A percentile compares a stretch with the other conserved stretches of the same genome.
phyloP scores from a whole-genome alignment of 2,888 invertebrate species.

The Chymomyza caudatula region DNA sequence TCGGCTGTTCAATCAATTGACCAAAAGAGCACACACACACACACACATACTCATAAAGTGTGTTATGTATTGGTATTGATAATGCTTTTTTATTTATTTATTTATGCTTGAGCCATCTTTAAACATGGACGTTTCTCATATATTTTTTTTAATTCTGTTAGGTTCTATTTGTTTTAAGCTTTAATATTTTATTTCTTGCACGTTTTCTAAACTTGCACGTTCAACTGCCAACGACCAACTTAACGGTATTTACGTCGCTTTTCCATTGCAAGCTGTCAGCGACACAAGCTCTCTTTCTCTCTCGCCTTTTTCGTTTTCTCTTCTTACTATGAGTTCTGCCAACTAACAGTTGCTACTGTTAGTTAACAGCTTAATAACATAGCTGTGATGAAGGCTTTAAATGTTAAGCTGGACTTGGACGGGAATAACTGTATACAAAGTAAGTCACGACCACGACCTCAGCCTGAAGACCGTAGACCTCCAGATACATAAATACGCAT shows the following conservation, averaged over 20 bases:
- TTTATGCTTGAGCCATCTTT: conserved; percentile 41
- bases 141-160: conserved; percentile 22
- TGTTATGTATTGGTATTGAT: neutral
- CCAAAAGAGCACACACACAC: neutral
- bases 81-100: neutral
- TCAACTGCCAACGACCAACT: conserved; percentile 72
- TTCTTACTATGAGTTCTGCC: neutral
- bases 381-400: neutral
- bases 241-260: conserved; percentile 57
- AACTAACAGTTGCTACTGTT: neutral
- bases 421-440: neutral
- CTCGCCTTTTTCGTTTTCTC: conserved; percentile 5
- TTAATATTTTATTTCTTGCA: conserved; percentile 12
- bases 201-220: conserved; percentile 51
- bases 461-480: too few relatives aligned
- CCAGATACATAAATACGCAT: too few relatives aligned
- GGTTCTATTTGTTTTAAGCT: conserved; percentile 5
- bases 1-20: neutral
- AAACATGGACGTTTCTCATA: conserved; percentile 3
- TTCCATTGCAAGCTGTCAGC: conserved; percentile 14
- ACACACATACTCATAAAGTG: neutral
- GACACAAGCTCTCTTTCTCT: conserved; percentile 9
- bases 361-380: neutral
- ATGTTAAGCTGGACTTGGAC: neutral
- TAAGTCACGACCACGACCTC: too few relatives aligned